Evolutionary conservation across 2,797 vertebrate species (phyloP).

Genomic region (Bovichtus variegatus): DNA sequence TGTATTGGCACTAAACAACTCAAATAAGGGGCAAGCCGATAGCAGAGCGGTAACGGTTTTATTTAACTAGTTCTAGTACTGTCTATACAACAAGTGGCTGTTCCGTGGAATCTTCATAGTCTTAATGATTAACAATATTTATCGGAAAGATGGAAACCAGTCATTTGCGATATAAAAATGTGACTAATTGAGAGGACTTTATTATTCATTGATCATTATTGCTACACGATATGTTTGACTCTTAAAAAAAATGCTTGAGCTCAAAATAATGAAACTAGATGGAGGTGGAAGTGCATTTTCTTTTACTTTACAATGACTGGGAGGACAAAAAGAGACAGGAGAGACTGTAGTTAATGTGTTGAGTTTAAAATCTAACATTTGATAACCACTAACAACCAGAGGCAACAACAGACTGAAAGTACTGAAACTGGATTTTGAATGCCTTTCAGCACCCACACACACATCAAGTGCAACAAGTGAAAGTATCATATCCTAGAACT

Average conservation of each 20-base stretch:
- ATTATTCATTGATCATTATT: neutral
- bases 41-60: neutral
- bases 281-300: neutral
- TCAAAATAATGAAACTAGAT: neutral
- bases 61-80: neutral
- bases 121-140: neutral
- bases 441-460: conserved; percentile 54
- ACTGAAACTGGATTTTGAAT: conserved; percentile 61
- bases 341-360: neutral
- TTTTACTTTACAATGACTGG: neutral
- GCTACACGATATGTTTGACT: neutral
- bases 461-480: conserved; percentile 75
- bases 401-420: conserved; percentile 56
- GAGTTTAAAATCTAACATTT: conserved; percentile 20
- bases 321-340: neutral
- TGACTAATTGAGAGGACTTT: neutral
- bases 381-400: conserved; percentile 41
- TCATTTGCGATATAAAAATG: neutral
- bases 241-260: neutral
- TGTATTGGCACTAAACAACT: too few relatives aligned
- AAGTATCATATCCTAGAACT: conserved; percentile 86
- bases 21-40: too few relatives aligned
- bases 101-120: neutral
- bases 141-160: neutral
- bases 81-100: neutral